Percentiles rank a stretch among this genome's conserved stretches.
phyloP scores from a whole-genome alignment of 2,888 invertebrate species.

The Melanchra persicariae region DNA sequence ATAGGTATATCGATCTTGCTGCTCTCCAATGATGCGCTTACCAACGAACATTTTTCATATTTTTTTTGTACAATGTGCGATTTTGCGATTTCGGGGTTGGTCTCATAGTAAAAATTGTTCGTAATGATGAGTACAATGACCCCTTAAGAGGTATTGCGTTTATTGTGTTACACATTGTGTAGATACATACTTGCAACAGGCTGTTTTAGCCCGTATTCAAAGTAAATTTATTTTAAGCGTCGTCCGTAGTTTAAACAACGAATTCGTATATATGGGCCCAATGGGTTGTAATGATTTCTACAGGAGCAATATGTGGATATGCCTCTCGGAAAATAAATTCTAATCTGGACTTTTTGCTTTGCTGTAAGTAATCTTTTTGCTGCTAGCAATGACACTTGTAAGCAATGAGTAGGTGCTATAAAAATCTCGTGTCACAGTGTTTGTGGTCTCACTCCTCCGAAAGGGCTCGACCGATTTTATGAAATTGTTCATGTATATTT shows the following conservation, averaged over 20 bases:
- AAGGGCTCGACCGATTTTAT: too few relatives aligned
- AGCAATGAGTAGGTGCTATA: neutral
- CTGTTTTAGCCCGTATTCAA: slow-evolving; percentile 74
- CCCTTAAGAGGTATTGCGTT: too few relatives aligned
- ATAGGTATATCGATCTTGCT: neutral
- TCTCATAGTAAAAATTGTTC: too few relatives aligned
- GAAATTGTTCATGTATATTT: too few relatives aligned
- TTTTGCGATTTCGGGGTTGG: too few relatives aligned
- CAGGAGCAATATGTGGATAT: slow-evolving; percentile 76
- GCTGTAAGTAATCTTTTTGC: too few relatives aligned
- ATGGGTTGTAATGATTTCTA: slow-evolving; percentile 84
- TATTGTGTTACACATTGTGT: too few relatives aligned
- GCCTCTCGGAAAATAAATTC: slow-evolving; percentile 33
- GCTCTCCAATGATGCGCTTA: neutral
- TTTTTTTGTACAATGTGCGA: too few relatives aligned
- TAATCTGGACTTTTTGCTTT: neutral
- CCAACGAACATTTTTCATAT: neutral
- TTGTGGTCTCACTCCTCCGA: too few relatives aligned
- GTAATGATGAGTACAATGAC: too few relatives aligned
- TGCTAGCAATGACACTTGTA: neutral
- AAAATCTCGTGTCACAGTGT: too few relatives aligned
- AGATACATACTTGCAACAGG: slow-evolving; percentile 59
- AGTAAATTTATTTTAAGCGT: slow-evolving; percentile 84
- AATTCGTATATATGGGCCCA: slow-evolving; percentile 82
- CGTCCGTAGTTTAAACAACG: slow-evolving; percentile 83